These are phyloP conservation scores for Polypedilum pembai DNA, from an alignment of 1,140 invertebrate species.

Conservation along the genomic window DNA sequence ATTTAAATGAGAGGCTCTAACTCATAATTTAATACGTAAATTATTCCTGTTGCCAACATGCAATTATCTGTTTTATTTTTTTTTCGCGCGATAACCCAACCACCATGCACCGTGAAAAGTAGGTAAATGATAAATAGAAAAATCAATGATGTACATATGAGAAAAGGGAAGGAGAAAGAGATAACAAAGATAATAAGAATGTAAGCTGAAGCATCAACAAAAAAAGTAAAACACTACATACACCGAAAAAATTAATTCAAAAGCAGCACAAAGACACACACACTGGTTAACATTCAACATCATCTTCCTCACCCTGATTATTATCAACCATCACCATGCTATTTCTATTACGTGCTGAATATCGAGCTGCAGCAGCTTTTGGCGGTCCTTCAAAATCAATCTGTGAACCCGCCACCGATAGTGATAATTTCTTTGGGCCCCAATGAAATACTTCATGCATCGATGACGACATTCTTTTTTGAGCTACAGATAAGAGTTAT, in stretches of 20 bases:
- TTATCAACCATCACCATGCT: slow-evolving; percentile 25
- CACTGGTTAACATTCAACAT: background rate
- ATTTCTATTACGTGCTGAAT: slow-evolving; percentile 25
- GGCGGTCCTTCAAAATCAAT: slow-evolving; percentile 43
- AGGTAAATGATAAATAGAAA: background rate
- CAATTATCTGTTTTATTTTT: background rate
- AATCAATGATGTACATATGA: background rate
- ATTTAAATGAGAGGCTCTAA: too few species aligned
- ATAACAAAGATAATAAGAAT: background rate
- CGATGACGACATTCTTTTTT: slow-evolving; percentile 54
- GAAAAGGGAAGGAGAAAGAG: too few species aligned
- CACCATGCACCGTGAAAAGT: background rate
- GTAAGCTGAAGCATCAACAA: background rate
- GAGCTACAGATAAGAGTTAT: background rate
- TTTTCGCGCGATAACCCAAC: background rate
- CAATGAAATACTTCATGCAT: slow-evolving; percentile 72
- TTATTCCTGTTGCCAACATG: slow-evolving; percentile 4
- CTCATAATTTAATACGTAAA: too few species aligned
- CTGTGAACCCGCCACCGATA: slow-evolving; percentile 41
- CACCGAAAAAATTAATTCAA: background rate
- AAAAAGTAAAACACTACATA: background rate
- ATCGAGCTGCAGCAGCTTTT: background rate
- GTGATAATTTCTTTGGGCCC: slow-evolving; percentile 46
- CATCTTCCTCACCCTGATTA: slow-evolving; percentile 22
- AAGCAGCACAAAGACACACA: background rate